These are phyloP conservation scores for Astyanax mexicanus DNA, from an alignment of 2,797 vertebrate species.

Conservation along the genomic window DNA sequence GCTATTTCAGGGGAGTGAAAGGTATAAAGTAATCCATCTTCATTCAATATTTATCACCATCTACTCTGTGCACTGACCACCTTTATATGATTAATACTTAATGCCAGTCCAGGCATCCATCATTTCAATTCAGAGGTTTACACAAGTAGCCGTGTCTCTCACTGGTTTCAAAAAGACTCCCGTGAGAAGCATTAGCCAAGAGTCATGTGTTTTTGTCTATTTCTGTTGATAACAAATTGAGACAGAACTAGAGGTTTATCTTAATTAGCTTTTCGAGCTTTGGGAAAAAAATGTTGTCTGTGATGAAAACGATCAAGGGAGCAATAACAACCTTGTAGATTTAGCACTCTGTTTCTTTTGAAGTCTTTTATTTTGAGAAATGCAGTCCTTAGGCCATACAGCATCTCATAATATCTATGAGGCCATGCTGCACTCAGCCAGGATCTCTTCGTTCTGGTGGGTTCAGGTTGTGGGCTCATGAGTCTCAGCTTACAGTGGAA, in stretches of 20 bases:
- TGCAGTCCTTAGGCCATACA: constrained; percentile 27
- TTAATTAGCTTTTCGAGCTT: not conserved
- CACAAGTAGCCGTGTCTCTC: constrained; percentile 38
- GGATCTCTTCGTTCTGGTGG: constrained; percentile 26
- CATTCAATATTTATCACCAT: constrained; percentile 52
- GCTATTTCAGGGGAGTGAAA: constrained; percentile 20
- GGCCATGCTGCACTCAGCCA: not conserved
- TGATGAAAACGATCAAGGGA: not conserved
- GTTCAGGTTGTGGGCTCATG: not conserved
- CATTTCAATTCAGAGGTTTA: constrained; percentile 39
- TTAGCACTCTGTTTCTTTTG: constrained; percentile 16
- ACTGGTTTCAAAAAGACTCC: constrained; percentile 18
- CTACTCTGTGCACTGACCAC: constrained; percentile 41
- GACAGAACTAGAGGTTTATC: not conserved
- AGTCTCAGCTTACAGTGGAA: constrained; percentile 7
- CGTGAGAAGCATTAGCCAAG: not conserved
- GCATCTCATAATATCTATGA: constrained; percentile 32
- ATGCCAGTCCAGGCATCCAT: constrained; percentile 39
- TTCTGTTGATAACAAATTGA: constrained; percentile 13
- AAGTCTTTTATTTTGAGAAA: constrained; percentile 26
- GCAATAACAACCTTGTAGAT: constrained; percentile 1
- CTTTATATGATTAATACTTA: constrained; percentile 45
- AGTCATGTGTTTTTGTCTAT: not conserved
- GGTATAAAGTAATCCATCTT: constrained; percentile 53
- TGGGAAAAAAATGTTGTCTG: not conserved